Evolutionary conservation across 1,140 invertebrate species (phyloP), one percentile per base, ranked within the genome.

Genomic region (Homalodisca vitripennis): DNA sequence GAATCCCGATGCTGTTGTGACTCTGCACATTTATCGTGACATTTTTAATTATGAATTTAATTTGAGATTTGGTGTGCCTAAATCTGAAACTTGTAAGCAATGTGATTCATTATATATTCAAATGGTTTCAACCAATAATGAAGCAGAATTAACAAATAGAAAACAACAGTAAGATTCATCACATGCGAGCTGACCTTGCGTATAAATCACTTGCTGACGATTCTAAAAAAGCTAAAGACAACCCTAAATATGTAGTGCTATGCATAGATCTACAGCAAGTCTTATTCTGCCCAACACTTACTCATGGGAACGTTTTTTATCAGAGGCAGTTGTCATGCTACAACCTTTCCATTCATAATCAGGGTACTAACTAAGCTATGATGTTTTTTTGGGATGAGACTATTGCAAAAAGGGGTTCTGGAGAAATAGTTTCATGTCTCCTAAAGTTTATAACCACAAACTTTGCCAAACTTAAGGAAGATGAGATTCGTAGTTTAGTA

Each of bases 131-230:
- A 62, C 13, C 29, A 24, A 13, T 26, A 29, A 62, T 31, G 27
- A 62, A 62, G 29, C 13, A 26, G 57, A 62, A 62, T 26, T 6
- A 6, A 31, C 6, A 62, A 26, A 62, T 62, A 26, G 57, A 62
- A 62, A 62, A 6, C 13, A 26, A 62, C 6, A 62, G 57, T 62
- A 62, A 62, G 12, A 13, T 62, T 12, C 57, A 62, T 20, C 57
- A 29, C 17, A 41, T 14, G 10, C 17, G 63, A 24, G 31, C 63
- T 14, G 63, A 66, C 70, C 53, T 27, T 70, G 34, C 63, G 41
- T 63, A 70, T 63, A 72, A 71, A 47, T 69, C 51, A 26, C 65
- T 74, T 34, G 62, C 46, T 34, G 29, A 65, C 67, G 73, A 71
- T 71, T 30, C 70, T 53, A 34, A 63, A 48, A 71, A 47, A 72